Percentiles rank a stretch among this genome's conserved stretches.
These are phyloP conservation scores for Eutrigla gurnardus DNA, from an alignment of 2,797 vertebrate species.

Conservation along the genomic window DNA sequence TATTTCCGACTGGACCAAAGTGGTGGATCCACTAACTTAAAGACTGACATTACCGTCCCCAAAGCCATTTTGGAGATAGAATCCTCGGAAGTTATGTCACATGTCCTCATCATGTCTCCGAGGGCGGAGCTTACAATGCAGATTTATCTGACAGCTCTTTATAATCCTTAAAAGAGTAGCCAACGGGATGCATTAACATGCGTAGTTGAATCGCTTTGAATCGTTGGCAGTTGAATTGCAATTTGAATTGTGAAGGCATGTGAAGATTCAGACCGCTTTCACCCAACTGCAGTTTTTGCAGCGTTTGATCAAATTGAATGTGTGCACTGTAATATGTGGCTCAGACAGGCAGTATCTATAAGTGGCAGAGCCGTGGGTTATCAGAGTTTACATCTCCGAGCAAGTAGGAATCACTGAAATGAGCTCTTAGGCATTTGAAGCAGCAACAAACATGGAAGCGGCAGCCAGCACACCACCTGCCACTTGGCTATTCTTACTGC, in stretches of 20 bases:
- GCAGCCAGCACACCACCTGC: constrained; percentile 31
- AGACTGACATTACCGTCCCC: not conserved
- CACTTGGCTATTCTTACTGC: constrained; percentile 40
- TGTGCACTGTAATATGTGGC: not conserved
- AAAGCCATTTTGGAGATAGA: not conserved
- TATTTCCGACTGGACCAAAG: not conserved
- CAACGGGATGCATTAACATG: no score
- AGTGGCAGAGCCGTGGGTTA: not conserved
- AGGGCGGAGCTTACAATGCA: no score
- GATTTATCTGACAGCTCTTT: no score
- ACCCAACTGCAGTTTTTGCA: not conserved
- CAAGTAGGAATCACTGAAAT: constrained; percentile 27
- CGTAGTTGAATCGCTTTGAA: no score
- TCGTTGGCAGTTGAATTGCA: no score
- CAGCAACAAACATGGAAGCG: constrained; percentile 37
- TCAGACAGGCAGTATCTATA: not conserved
- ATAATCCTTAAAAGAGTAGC: no score
- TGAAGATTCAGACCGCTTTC: no score
- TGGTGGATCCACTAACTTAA: not conserved
- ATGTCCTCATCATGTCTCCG: no score
- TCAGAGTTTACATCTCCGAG: constrained; percentile 22
- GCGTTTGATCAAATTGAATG: not conserved
- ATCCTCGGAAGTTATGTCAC: no score
- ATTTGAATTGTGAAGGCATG: no score
- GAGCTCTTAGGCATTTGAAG: constrained; percentile 41